A percentile compares a stretch with the other conserved stretches of the same genome.
Conservation (phyloP, 2,888 invertebrate species). For the Girardia tigrina region DNA sequence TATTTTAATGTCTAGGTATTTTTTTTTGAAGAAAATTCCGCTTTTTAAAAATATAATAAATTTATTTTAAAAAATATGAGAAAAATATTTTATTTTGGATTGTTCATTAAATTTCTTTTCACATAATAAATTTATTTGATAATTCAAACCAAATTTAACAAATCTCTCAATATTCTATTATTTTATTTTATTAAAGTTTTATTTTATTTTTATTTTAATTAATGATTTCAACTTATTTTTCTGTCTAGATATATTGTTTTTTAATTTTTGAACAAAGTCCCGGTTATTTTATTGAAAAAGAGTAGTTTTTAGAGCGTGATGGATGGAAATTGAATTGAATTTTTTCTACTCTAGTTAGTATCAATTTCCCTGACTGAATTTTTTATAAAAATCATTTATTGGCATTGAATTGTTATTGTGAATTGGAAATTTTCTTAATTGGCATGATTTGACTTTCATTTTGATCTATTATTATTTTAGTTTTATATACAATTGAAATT, state of each 20-base stretch:
- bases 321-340: slow-evolving; percentile 23
- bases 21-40: no score
- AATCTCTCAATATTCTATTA: no score
- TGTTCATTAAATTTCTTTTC: no score
- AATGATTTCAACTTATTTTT: slow-evolving; percentile 19
- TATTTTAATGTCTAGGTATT: no score
- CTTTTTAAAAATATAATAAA: no score
- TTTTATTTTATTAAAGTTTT: background rate
- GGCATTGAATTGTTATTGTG: slow-evolving; percentile 23
- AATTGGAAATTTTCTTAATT: slow-evolving; percentile 19
- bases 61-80: no score
- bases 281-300: slow-evolving; percentile 23
- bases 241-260: slow-evolving; percentile 23
- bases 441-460: slow-evolving; percentile 23
- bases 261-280: slow-evolving; percentile 9
- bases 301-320: slow-evolving; percentile 23
- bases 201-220: background rate
- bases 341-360: slow-evolving; percentile 23
- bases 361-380: slow-evolving; percentile 20
- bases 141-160: no score
- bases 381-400: slow-evolving; percentile 18
- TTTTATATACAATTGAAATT: background rate
- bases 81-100: no score
- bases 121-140: no score
- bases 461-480: slow-evolving; percentile 7